Evolutionary conservation across 2,888 invertebrate species (phyloP).

Genomic region (Micropterix aruncella): DNA sequence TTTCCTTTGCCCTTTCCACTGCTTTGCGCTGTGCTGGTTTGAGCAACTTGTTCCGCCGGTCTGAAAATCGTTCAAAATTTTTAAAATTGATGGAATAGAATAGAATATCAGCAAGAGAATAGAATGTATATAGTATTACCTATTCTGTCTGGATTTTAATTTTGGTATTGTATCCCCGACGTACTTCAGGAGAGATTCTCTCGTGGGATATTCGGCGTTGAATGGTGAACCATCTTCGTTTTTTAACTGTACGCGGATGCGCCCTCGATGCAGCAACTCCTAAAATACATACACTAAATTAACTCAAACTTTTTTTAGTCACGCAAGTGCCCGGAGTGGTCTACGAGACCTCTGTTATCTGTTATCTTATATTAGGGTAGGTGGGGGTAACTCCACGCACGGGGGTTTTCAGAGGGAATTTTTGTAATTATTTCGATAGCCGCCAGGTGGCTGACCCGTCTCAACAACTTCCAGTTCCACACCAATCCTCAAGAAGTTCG

Average conservation of each 20-base stretch:
- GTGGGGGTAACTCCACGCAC: too few species aligned
- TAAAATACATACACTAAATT: conserved; percentile 19
- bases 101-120: neutral
- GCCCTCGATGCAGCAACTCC: conserved; percentile 72
- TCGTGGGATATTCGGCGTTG: conserved; percentile 54
- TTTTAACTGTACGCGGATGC: conserved; percentile 84
- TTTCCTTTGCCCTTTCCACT: conserved; percentile 31
- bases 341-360: too few species aligned
- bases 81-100: conserved; percentile 2
- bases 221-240: conserved; percentile 75
- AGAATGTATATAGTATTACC: conserved; percentile 20
- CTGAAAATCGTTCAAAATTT: conserved; percentile 16
- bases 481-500: too few species aligned
- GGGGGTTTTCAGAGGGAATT: too few species aligned
- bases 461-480: too few species aligned
- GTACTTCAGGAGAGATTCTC: conserved; percentile 65
- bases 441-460: too few species aligned
- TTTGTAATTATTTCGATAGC: too few species aligned
- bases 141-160: conserved; percentile 63
- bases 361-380: too few species aligned
- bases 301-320: too few species aligned
- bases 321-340: too few species aligned
- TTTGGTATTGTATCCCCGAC: conserved; percentile 82
- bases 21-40: conserved; percentile 20
- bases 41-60: conserved; percentile 32